A percentile compares a stretch with the other conserved stretches of the same genome.
Conservation (phyloP, 2,888 invertebrate species). For the Phalera bucephala region DNA sequence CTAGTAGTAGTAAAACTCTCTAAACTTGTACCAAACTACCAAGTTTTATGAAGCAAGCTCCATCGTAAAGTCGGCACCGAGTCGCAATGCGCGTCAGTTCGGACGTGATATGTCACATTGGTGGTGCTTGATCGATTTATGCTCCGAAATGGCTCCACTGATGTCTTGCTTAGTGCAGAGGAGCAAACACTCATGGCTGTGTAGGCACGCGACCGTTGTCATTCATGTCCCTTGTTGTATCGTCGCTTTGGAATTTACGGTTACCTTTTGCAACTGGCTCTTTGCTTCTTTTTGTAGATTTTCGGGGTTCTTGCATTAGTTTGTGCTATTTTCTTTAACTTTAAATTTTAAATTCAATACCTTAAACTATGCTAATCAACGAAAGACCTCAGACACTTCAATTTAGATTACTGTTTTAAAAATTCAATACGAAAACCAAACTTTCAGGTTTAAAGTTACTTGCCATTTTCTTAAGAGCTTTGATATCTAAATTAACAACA, state of each 20-base stretch:
- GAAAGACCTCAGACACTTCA: no score
- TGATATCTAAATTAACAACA: no score
- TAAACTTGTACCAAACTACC: conserved; percentile 29
- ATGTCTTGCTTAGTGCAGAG: conserved; percentile 47
- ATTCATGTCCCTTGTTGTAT: background rate
- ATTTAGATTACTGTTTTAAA: no score
- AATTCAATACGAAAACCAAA: no score
- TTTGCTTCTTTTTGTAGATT: no score
- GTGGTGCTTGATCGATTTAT: conserved; percentile 67
- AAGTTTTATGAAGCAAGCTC: conserved; percentile 61
- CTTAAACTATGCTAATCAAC: no score
- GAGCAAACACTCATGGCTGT: conserved; percentile 16
- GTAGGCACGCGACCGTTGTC: conserved; percentile 6
- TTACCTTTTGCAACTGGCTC: background rate
- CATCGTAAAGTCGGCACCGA: conserved; percentile 63
- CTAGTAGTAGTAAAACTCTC: no score
- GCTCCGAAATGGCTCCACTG: conserved; percentile 52
- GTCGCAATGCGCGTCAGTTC: conserved; percentile 46
- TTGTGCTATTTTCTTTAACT: no score
- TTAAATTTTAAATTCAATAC: no score
- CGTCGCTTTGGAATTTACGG: background rate
- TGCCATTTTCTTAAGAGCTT: no score
- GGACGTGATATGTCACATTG: conserved; percentile 71
- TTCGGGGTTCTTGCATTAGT: no score
- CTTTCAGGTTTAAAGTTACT: no score